phyloP scores from a whole-genome alignment of 2,888 invertebrate genomes.

The Lasioglossum oenotherae region DNA sequence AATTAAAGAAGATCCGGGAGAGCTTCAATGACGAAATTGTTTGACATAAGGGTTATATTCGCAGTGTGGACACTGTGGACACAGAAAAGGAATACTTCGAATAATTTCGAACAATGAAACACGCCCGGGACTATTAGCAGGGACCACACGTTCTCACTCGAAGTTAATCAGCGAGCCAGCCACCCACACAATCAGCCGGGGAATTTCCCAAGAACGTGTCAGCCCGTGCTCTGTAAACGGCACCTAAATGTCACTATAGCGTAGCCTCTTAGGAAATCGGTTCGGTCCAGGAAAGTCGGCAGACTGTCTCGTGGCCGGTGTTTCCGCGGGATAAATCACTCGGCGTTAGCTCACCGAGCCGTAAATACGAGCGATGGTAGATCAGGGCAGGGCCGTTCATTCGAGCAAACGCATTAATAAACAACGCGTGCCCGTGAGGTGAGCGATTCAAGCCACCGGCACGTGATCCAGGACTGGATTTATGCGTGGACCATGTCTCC shows the following conservation, averaged over 20 bases:
- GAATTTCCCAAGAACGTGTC: conserved; percentile 4
- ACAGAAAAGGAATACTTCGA: background rate
- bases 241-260: conserved; percentile 1
- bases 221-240: background rate
- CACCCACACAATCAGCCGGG: background rate
- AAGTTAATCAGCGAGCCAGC: background rate
- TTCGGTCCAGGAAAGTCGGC: conserved; percentile 11
- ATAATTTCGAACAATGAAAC: background rate
- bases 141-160: background rate
- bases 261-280: background rate
- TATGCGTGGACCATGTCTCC: background rate
- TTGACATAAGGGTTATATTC: too few species aligned
- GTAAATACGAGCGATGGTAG: conserved; percentile 65
- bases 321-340: conserved; percentile 68
- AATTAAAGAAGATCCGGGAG: too few species aligned
- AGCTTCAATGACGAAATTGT: too few species aligned
- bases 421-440: conserved; percentile 72
- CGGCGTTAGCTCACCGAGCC: conserved; percentile 63
- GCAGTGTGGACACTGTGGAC: too few species aligned
- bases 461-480: background rate
- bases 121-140: background rate
- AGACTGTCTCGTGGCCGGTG: conserved; percentile 32
- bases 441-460: conserved; percentile 66
- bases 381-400: conserved; percentile 60
- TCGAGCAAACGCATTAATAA: conserved; percentile 76